Percentiles rank a stretch among this genome's conserved stretches.
phyloP scores from a whole-genome alignment of 2,113 vertebrate genomes.

The Pheucticus melanocephalus region DNA sequence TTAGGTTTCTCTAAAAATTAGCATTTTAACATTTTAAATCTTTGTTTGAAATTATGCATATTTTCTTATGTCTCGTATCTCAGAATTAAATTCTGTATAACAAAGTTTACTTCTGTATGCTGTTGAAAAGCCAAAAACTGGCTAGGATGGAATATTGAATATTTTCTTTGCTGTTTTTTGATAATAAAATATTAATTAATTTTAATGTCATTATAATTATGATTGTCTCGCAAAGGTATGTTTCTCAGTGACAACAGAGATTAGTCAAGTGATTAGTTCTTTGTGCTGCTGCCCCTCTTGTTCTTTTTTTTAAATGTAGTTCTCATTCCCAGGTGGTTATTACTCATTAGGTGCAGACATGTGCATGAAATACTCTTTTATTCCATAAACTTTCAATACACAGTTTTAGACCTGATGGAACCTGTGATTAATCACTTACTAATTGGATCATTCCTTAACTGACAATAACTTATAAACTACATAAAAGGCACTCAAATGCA shows the following conservation, averaged over 20 bases:
- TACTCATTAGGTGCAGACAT: not conserved
- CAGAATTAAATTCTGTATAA: conserved; percentile 39
- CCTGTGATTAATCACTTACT: conserved; percentile 54
- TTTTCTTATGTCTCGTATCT: not conserved
- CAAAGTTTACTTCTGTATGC: conserved; percentile 19
- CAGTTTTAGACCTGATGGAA: conserved; percentile 15
- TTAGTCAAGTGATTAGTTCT: conserved; percentile 59
- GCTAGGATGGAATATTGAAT: not conserved
- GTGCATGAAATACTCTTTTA: conserved; percentile 34
- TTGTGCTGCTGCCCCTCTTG: not conserved
- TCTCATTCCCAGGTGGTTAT: conserved; percentile 19
- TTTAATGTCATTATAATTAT: conserved; percentile 48
- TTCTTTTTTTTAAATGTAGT: not conserved
- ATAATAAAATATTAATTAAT: conserved; percentile 57
- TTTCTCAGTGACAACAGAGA: conserved; percentile 50
- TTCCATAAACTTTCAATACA: not conserved
- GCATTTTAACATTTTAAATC: conserved; percentile 29
- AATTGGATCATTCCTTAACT: conserved; percentile 53
- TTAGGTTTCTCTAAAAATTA: conserved; percentile 46
- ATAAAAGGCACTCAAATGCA: not conserved
- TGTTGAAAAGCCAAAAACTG: conserved; percentile 13
- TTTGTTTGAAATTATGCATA: conserved; percentile 22
- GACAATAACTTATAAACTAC: conserved; percentile 32
- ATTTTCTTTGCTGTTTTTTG: conserved; percentile 2
- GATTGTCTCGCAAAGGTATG: not conserved